phyloP scores from a whole-genome alignment of 2,797 vertebrate species.

The Morus bassanus region DNA sequence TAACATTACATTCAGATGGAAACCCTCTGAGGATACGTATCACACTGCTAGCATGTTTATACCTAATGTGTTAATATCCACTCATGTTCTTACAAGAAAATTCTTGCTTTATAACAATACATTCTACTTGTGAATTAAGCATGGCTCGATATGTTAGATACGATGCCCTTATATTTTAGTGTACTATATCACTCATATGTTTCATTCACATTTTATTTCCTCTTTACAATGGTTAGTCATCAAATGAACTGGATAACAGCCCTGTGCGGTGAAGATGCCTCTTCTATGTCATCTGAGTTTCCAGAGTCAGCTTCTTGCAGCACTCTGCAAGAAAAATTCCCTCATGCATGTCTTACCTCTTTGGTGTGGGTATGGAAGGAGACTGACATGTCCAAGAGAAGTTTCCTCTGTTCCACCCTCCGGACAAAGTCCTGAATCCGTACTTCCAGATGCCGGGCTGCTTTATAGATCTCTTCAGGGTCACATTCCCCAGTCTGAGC shows the following conservation, averaged over 20 bases:
- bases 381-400: constrained; percentile 97
- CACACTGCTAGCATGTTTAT: neutral
- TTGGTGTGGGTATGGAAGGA: constrained; percentile 99
- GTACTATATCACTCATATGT: neutral
- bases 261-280: neutral
- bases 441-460: constrained; percentile 94
- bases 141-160: neutral
- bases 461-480: constrained; percentile 99
- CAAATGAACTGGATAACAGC: neutral
- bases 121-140: neutral
- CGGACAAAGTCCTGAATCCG: constrained; percentile 98
- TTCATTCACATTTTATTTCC: neutral
- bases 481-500: constrained; percentile 98
- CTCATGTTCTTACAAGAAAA: neutral
- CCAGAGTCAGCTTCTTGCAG: neutral
- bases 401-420: constrained; percentile 94
- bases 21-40: neutral
- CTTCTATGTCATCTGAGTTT: neutral
- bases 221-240: neutral
- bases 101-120: constrained; percentile 11
- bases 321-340: neutral
- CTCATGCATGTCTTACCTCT: constrained; percentile 81
- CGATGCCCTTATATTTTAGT: neutral
- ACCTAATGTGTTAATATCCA: constrained; percentile 21
- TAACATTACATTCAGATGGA: constrained; percentile 55